phyloP scores from a whole-genome alignment of 2,797 vertebrate species.

The Danio aesculapii region DNA sequence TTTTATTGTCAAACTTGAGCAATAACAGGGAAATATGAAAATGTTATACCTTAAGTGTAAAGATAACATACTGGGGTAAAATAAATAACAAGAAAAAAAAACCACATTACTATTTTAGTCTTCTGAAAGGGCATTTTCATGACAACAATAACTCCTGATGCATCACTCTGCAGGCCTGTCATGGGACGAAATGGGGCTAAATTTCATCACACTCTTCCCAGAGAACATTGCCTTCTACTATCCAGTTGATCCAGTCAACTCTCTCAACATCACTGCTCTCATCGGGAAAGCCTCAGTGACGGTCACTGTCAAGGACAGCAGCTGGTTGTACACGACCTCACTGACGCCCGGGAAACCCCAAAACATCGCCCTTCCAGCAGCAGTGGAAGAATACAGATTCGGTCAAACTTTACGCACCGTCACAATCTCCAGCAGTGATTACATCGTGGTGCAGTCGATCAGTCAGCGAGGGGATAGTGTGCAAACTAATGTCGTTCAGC shows the following conservation, averaged over 20 bases:
- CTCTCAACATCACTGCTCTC: conserved; percentile 63
- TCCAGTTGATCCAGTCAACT: rapidly evolving
- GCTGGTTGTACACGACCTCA: rapidly evolving
- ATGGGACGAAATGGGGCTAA: conserved; percentile 46
- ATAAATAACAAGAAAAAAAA: no score
- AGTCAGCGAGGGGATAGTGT: conserved; percentile 54
- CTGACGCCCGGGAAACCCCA: rapidly evolving
- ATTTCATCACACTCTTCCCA: conserved; percentile 68
- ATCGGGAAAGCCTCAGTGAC: rapidly evolving
- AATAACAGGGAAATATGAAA: no score
- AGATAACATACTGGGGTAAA: no score
- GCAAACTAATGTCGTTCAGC: conserved; percentile 67
- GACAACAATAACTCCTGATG: not conserved
- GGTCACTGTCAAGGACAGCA: rapidly evolving
- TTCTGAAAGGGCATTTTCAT: not conserved
- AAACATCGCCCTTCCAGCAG: rapidly evolving
- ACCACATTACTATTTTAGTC: no score
- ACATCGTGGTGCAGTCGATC: conserved; percentile 58
- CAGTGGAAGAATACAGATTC: not conserved
- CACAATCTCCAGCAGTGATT: conserved; percentile 31
- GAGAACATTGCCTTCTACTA: conserved; percentile 78
- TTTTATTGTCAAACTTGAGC: no score
- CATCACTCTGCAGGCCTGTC: conserved; percentile 7
- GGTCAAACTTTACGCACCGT: rapidly evolving
- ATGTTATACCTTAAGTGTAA: no score